Base-by-base conservation (phyloP, 2,888 invertebrate species). In the Zhengitettix transpicula region DNA sequence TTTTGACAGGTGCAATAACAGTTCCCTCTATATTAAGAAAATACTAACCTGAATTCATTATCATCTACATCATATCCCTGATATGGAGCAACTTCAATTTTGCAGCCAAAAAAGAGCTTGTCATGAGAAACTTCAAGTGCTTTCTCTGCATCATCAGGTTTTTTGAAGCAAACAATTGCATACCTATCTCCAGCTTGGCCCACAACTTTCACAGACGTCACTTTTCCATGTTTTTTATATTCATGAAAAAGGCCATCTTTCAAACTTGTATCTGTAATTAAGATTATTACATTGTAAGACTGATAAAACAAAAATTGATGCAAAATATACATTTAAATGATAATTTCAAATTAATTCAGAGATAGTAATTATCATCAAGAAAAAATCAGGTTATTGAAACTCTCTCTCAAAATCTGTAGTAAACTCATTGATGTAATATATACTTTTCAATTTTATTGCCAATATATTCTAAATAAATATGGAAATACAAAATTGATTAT, bases 171-270 rank as follows among this genome's bases (percentile, higher is more conserved):
- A 65, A 93, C 90, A 68, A 97, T 84, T 65, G 95, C 96, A 75
- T 93, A 93, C 69, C 97, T 81, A 69, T 93, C 93, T 58, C 87
- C 85, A 66, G 88, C 92, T 69, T 90, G 87, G 40, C 95, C 96
- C 64, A 91, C 89, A 64, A 97, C 89, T 73, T 89, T 89, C 62
- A 96, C 94, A 83, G 92, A 91, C 68, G 91, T 90, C 68, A 96
- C 95, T 77, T 96, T 96, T 65, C 96, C 97, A 76, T 95, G 93
- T 73, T 96, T 97, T 79, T 97, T 97, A 81, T 96, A 97, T 77
- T 96, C 96, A 78, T 97, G 96, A 78, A 93, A 97, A 67, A 97
- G 83, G 66, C 96, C 97, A 77, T 97, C 97, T 77, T 96, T 93
- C 68, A 97, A 79, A 69, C 94, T 95, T 68, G 93, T 92, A 75